Percentiles rank a stretch among this genome's conserved stretches.
These are phyloP conservation scores for Nothoprocta pentlandii DNA, from an alignment of 2,113 vertebrate species.

Conservation along the genomic window DNA sequence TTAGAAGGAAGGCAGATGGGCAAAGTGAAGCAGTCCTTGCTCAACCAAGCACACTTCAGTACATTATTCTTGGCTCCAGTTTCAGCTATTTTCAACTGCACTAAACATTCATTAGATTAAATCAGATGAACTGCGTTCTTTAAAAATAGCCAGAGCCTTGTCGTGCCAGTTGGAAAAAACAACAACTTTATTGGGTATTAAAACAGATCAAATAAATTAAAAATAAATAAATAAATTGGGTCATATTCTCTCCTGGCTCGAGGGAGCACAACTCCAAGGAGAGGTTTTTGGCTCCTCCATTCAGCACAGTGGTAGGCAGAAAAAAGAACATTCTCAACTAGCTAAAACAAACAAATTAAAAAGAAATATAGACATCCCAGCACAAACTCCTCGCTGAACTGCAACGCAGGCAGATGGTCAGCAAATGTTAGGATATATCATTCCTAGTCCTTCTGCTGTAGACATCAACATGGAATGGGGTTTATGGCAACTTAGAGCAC, in stretches of 20 bases:
- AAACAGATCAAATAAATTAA: conserved; percentile 59
- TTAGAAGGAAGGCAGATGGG: neutral
- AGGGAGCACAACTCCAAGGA: conserved; percentile 18
- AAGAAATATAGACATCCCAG: conserved; percentile 36
- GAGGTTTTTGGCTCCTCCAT: conserved; percentile 40
- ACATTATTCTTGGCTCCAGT: conserved; percentile 66
- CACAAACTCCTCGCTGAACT: neutral
- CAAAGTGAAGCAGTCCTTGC: conserved; percentile 11
- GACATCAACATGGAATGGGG: neutral
- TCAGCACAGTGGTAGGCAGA: conserved; percentile 51
- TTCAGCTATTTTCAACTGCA: conserved; percentile 59
- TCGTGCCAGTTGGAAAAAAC: conserved; percentile 59
- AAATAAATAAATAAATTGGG: conserved; percentile 49
- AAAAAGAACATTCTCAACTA: conserved; percentile 57
- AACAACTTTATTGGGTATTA: conserved; percentile 51
- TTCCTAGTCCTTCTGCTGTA: neutral
- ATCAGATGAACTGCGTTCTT: conserved; percentile 59
- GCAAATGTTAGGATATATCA: neutral
- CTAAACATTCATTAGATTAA: conserved; percentile 67
- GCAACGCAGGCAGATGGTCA: conserved; percentile 16
- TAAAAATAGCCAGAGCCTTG: conserved; percentile 60
- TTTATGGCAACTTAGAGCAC: neutral
- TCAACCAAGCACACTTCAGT: conserved; percentile 55
- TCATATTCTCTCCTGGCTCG: conserved; percentile 1
- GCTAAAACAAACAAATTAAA: conserved; percentile 60